Evolutionary conservation across 2,113 vertebrate genomes (phyloP), one percentile per base, ranked within the genome.

Genomic region (Mustela lutreola): DNA sequence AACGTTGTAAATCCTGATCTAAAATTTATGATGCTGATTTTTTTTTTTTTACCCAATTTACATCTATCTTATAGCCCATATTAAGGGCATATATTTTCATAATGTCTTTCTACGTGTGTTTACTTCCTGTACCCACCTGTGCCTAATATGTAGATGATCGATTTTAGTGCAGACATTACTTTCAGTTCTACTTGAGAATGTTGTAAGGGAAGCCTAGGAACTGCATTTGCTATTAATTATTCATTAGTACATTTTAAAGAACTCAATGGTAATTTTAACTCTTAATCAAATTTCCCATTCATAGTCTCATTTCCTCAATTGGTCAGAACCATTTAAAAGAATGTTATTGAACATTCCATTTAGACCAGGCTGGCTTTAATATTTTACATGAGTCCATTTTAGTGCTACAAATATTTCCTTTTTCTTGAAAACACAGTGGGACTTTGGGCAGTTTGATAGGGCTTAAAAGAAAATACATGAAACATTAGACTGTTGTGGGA

Each of bases 161-260:
- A 65, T 94, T 96, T 95, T 96, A 78, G 42, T 92, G 45, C 70
- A 90, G 82, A 62, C 31, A 71, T 50, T 86, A 88, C 89, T 94
- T 97, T 96, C 31, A 93, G 5, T 93, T 95, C 82, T 95, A 42
- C 39, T 97, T 97, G 85, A 94, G 79, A 92, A 94, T 90, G 71
- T 95, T 94, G 82, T 93, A 97, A 97, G 79, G 78, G 70, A 91
- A 98, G 70, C 42, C 89, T 93, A 83, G 91, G 67, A 96, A 98
- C 79, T 97, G 85, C 67, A 79, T 94, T 98, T 97, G 79, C 70
- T 97, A 94, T 98, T 97, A 98, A 97, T 98, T 98, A 98, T 97
- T 98, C 96, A 98, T 98, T 91, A 93, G 89, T 93, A 97, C 91
- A 80, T 97, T 98, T 98, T 91, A 95, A 96, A 91, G 90, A 97